phyloP scores from a whole-genome alignment of 2,888 invertebrate species.

The Ecliptopera silaceata region DNA sequence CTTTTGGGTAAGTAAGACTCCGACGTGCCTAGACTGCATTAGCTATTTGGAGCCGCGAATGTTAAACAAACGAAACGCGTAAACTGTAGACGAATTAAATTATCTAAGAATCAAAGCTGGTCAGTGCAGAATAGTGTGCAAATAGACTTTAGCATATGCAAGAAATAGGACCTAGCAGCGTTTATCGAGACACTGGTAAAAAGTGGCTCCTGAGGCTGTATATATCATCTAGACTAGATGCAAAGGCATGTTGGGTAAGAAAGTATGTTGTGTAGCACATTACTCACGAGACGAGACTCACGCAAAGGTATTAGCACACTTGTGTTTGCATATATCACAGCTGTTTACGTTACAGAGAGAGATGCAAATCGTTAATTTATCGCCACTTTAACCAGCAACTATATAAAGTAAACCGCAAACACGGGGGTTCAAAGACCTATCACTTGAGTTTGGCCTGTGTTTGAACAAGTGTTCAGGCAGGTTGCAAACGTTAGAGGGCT shows the following conservation, averaged over 20 bases:
- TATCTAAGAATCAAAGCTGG: background rate
- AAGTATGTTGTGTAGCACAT: constrained; percentile 18
- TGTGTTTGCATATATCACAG: constrained; percentile 65
- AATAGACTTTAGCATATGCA: too few species aligned
- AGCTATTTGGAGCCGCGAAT: background rate
- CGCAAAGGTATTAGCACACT: constrained; percentile 62
- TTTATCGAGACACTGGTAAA: too few species aligned
- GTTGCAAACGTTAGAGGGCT: constrained; percentile 60
- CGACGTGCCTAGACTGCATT: background rate
- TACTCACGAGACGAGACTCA: constrained; percentile 46
- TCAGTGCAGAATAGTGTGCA: background rate
- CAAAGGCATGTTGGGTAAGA: background rate
- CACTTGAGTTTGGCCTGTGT: constrained; percentile 70
- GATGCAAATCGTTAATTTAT: constrained; percentile 81
- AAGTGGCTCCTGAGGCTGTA: too few species aligned
- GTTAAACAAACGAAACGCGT: background rate
- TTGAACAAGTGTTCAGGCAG: constrained; percentile 72
- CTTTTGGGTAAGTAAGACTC: constrained; percentile 30
- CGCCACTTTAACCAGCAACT: constrained; percentile 74
- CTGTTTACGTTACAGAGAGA: constrained; percentile 69
- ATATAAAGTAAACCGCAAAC: constrained; percentile 79
- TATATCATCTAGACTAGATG: too few species aligned
- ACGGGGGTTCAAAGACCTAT: constrained; percentile 79
- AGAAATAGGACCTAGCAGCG: too few species aligned
- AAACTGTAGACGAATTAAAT: background rate